Evolutionary conservation across 2,888 invertebrate species (phyloP).

Genomic region (Ectropis crepuscularia): DNA sequence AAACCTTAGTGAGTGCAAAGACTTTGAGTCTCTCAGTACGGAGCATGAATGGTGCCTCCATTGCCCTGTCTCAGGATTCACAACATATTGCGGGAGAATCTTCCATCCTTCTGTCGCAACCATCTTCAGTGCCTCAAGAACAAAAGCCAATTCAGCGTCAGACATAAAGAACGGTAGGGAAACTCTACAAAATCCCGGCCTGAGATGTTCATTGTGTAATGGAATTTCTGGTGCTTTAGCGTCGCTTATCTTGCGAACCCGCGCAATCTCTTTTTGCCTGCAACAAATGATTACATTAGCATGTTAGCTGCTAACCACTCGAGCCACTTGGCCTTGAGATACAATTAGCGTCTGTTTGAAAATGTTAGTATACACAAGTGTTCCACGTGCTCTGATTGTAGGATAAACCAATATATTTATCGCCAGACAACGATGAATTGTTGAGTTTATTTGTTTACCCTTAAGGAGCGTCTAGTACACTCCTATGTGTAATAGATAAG

Average conservation of each 20-base stretch:
- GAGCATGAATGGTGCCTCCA: constrained; percentile 94
- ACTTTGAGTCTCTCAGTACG: constrained; percentile 92
- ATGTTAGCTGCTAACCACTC: constrained; percentile 41
- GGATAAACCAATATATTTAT: constrained; percentile 60
- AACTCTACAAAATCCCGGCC: constrained; percentile 94
- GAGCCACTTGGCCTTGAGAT: constrained; percentile 47
- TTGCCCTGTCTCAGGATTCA: constrained; percentile 95
- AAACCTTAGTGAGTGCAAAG: constrained; percentile 91
- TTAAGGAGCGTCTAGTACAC: neutral
- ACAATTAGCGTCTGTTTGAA: constrained; percentile 48
- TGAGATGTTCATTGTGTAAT: constrained; percentile 87
- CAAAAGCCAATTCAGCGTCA: constrained; percentile 91
- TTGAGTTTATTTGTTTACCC: constrained; percentile 11
- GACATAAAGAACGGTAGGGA: constrained; percentile 94
- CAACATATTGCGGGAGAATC: constrained; percentile 92
- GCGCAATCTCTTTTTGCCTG: constrained; percentile 78
- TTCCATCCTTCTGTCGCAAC: constrained; percentile 96
- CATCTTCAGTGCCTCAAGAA: constrained; percentile 93
- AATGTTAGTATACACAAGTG: constrained; percentile 40
- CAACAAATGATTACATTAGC: constrained; percentile 47
- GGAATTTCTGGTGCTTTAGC: constrained; percentile 74
- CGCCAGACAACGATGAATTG: neutral
- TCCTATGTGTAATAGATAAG: neutral
- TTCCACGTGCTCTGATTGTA: constrained; percentile 37
- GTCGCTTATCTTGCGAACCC: constrained; percentile 73